A percentile compares a stretch with the other conserved stretches of the same genome.
Evolutionary conservation across 2,888 invertebrate species (phyloP).

Genomic region (Poecilus cupreus): DNA sequence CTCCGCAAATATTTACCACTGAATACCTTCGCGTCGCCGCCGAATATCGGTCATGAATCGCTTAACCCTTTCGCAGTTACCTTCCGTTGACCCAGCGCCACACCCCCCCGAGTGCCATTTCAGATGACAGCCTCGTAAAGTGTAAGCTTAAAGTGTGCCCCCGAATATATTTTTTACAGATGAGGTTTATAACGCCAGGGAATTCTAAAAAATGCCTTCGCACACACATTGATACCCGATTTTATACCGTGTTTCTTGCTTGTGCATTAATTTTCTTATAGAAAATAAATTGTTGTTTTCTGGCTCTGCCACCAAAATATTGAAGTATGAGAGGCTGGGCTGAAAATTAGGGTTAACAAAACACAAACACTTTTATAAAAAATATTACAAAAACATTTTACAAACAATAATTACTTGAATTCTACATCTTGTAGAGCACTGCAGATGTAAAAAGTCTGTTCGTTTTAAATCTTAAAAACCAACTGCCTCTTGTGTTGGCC

Average conservation of each 20-base stretch:
- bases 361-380: too few species aligned
- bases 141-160: constrained; percentile 32
- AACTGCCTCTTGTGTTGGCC: too few species aligned
- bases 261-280: too few species aligned
- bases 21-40: constrained; percentile 16
- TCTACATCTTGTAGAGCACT: too few species aligned
- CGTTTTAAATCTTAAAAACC: too few species aligned
- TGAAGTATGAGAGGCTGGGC: too few species aligned
- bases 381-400: too few species aligned
- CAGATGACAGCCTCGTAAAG: constrained; percentile 36
- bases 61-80: constrained; percentile 18
- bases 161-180: constrained; percentile 38
- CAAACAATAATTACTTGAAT: too few species aligned
- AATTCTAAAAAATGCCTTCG: constrained; percentile 22
- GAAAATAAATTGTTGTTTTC: too few species aligned
- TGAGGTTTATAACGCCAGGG: constrained; percentile 23
- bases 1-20: constrained; percentile 67
- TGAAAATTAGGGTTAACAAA: too few species aligned
- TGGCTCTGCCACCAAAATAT: too few species aligned
- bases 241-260: neutral
- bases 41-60: constrained; percentile 48
- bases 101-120: neutral
- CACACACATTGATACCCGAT: neutral
- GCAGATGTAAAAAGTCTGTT: too few species aligned
- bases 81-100: neutral